These are phyloP conservation scores for Caloenas nicobarica DNA, from an alignment of 2,113 vertebrate species.

Conservation along the genomic window DNA sequence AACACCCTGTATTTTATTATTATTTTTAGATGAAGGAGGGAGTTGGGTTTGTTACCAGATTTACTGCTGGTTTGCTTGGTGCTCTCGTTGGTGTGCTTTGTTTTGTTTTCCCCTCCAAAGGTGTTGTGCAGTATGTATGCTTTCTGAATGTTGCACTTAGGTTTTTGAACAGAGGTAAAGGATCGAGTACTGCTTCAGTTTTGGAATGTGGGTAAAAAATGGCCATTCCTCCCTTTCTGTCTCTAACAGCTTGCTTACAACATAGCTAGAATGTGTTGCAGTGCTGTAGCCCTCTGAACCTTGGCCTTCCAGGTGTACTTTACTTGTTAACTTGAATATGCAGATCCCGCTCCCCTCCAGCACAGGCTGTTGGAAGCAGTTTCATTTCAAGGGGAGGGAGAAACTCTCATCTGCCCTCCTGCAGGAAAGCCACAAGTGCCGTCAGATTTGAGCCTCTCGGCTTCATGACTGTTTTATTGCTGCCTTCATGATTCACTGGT, in stretches of 20 bases:
- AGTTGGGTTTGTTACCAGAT: neutral
- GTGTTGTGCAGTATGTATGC: neutral
- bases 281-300: neutral
- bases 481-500: constrained; percentile 15
- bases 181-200: neutral
- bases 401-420: neutral
- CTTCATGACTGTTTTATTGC: neutral
- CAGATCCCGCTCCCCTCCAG: neutral
- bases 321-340: neutral
- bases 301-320: neutral
- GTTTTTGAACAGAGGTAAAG: neutral
- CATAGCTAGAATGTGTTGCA: neutral
- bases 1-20: neutral
- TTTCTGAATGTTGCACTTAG: neutral
- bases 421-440: neutral
- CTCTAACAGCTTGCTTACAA: neutral
- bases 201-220: neutral
- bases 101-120: neutral
- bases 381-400: neutral
- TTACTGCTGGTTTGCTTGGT: neutral
- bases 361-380: neutral
- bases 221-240: neutral
- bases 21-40: no score
- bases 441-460: neutral
- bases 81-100: neutral